Conservation (phyloP, 2,113 vertebrate species). For the Python bivittatus region DNA sequence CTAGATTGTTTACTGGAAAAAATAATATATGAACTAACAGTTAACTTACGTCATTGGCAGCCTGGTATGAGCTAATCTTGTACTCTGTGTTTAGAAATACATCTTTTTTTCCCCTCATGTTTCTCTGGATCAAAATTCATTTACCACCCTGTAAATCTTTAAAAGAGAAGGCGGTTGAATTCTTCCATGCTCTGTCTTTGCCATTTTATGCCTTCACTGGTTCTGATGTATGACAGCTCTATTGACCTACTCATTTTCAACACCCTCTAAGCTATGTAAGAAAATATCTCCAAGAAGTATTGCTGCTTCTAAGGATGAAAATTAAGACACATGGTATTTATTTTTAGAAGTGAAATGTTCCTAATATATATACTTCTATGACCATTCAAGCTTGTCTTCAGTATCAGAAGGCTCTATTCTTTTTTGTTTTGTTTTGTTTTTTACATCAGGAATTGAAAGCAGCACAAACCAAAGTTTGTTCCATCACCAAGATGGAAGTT, state of each 20-base stretch:
- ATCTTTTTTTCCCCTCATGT: not conserved
- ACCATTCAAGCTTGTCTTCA: rapidly evolving
- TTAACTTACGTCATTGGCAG: not conserved
- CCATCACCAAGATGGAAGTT: not conserved
- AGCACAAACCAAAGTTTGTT: not conserved
- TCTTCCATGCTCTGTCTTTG: not conserved
- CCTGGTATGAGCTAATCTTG: not conserved
- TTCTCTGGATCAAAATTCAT: not conserved
- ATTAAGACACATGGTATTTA: not conserved
- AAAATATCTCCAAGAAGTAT: not conserved
- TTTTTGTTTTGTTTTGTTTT: not conserved
- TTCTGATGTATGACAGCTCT: not conserved
- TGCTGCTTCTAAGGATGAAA: not conserved
- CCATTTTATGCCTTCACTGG: not conserved
- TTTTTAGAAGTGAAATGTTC: not conserved
- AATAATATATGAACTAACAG: not conserved
- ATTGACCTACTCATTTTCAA: not conserved
- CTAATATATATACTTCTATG: not conserved
- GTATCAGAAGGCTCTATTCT: not conserved
- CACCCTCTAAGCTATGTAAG: not conserved
- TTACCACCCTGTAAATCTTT: not conserved
- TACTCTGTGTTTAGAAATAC: not conserved
- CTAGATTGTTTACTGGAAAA: not conserved
- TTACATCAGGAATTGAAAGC: not conserved
- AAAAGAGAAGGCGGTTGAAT: not conserved